Conservation (phyloP, 1,140 invertebrate genomes). For the Macrobrachium nipponense region DNA sequence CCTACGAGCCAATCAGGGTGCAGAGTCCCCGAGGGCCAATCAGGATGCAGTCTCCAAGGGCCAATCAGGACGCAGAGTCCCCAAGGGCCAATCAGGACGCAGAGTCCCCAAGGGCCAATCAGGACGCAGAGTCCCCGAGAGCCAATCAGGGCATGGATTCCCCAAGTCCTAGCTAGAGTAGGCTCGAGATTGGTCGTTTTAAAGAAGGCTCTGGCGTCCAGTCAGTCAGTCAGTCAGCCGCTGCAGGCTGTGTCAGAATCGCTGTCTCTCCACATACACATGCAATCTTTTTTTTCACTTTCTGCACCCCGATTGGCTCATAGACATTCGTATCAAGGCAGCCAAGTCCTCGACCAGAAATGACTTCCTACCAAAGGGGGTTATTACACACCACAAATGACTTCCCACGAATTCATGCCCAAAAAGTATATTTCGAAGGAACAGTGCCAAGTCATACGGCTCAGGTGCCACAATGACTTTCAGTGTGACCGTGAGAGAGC, state of each 20-base stretch:
- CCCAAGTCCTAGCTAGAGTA: no score
- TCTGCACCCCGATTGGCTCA: no score
- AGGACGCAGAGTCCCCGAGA: neutral
- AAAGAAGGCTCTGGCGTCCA: no score
- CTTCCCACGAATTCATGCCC: constrained; percentile 14
- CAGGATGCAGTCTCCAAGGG: neutral
- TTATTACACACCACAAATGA: constrained; percentile 17
- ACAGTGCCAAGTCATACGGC: neutral
- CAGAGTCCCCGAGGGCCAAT: neutral
- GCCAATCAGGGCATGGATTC: neutral
- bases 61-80: neutral
- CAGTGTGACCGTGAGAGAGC: constrained; percentile 1
- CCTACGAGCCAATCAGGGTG: constrained; percentile 14
- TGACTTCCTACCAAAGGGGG: no score
- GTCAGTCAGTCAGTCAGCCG: no score
- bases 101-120: neutral
- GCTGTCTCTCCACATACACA: no score
- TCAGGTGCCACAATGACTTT: neutral
- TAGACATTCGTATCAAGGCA: no score
- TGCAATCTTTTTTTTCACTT: no score
- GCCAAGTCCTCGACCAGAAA: neutral
- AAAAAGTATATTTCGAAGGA: neutral
- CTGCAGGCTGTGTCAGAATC: no score
- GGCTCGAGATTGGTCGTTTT: no score
- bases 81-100: constrained; percentile 2